These are phyloP conservation scores for Sebastolobus alascanus DNA, from an alignment of 2,797 vertebrate species.

Conservation along the genomic window DNA sequence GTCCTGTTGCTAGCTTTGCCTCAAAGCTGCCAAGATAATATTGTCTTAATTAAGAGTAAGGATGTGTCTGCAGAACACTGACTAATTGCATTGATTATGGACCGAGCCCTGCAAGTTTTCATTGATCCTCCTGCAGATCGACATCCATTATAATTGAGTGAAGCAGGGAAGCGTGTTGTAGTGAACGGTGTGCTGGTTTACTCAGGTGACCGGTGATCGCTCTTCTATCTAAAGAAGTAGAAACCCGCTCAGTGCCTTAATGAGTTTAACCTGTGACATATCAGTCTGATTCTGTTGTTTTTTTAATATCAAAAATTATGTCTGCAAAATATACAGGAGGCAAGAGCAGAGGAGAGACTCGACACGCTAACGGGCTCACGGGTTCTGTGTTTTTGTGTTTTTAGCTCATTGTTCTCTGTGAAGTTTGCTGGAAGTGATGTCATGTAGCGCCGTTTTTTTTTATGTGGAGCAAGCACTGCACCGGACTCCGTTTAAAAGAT, in stretches of 20 bases:
- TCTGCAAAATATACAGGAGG: background rate
- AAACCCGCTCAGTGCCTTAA: background rate
- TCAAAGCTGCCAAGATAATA: background rate
- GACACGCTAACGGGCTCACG: too few relatives aligned
- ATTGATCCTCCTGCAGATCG: slow-evolving; percentile 82
- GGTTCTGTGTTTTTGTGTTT: too few relatives aligned
- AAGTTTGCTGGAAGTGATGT: fast-evolving
- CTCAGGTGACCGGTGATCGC: background rate
- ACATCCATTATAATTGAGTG: slow-evolving; percentile 1
- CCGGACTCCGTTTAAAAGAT: too few relatives aligned
- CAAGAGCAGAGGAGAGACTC: too few relatives aligned
- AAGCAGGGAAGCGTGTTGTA: background rate
- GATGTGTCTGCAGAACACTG: slow-evolving; percentile 91
- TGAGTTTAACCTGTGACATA: background rate
- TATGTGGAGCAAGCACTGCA: too few relatives aligned
- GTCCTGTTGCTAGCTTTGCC: background rate
- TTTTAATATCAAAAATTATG: background rate
- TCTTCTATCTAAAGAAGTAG: background rate
- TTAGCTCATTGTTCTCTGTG: too few relatives aligned
- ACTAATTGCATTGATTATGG: slow-evolving; percentile 93
- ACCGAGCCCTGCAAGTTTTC: slow-evolving; percentile 89
- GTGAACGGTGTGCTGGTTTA: slow-evolving; percentile 6
- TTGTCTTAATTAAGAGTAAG: slow-evolving; percentile 93
- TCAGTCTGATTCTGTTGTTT: background rate
- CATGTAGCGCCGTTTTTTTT: too few relatives aligned